phyloP scores from a whole-genome alignment of 2,113 vertebrate genomes.

The Diadophis punctatus region DNA sequence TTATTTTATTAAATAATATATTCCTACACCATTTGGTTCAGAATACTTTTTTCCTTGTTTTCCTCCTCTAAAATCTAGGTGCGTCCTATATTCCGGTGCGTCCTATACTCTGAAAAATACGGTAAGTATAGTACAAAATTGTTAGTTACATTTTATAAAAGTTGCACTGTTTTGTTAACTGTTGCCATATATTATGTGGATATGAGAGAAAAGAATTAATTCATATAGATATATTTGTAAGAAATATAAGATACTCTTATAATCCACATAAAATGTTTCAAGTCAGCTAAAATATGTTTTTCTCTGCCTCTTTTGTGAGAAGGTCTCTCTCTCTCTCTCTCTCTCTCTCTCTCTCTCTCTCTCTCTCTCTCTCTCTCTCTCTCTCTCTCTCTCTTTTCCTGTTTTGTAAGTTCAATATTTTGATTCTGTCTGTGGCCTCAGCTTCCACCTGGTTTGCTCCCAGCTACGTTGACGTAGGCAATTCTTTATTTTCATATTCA shows the following conservation, averaged over 20 bases:
- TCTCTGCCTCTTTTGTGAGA: constrained; percentile 6
- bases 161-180: background rate
- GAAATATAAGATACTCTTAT: background rate
- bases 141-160: background rate
- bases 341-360: background rate
- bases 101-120: too few relatives aligned
- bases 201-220: background rate
- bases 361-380: constrained; percentile 9
- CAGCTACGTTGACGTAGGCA: constrained; percentile 35
- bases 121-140: background rate
- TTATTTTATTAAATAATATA: too few relatives aligned
- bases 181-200: background rate
- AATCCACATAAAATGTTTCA: constrained; percentile 16
- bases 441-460: constrained; percentile 52
- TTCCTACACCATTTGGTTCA: too few relatives aligned
- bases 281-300: constrained; percentile 24
- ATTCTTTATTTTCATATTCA: constrained; percentile 22
- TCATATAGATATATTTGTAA: constrained; percentile 7
- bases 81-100: too few relatives aligned
- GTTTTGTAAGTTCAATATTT: constrained; percentile 46
- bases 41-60: too few relatives aligned
- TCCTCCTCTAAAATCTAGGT: too few relatives aligned
- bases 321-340: background rate
- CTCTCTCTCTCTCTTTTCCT: background rate
- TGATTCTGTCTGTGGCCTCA: constrained; percentile 43